Percentiles rank a stretch among this genome's conserved stretches.
Conservation (phyloP, 2,113 vertebrate species). For the Ctenodactylus gundi region DNA sequence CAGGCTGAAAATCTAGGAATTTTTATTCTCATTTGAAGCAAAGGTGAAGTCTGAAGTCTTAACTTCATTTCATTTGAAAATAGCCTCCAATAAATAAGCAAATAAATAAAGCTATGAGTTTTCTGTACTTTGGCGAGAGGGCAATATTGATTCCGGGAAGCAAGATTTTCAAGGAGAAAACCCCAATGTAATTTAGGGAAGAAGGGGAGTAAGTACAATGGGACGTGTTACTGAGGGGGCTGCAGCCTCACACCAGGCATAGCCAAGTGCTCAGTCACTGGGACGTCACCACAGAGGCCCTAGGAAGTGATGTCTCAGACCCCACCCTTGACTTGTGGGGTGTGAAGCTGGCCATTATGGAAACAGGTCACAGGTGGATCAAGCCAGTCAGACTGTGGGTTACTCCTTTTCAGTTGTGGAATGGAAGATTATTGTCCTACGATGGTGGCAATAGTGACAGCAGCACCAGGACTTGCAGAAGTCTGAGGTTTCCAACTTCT, state of each 20-base stretch:
- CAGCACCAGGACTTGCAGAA: not conserved
- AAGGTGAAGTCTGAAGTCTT: not conserved
- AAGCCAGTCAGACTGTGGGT: not conserved
- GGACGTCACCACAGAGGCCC: not conserved
- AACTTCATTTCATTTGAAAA: not conserved
- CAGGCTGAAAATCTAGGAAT: not conserved
- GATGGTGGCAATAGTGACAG: not conserved
- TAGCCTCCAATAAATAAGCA: not conserved
- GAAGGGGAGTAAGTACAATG: not conserved
- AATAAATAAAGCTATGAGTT: too few relatives aligned
- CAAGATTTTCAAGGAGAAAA: not conserved
- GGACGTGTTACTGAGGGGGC: not conserved
- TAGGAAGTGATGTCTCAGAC: not conserved
- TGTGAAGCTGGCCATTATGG: not conserved
- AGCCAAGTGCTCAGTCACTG: not conserved
- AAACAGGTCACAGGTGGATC: not conserved
- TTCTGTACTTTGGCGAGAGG: not conserved
- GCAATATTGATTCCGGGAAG: not conserved
- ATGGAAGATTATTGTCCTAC: fast-evolving
- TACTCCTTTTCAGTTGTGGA: not conserved
- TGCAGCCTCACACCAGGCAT: too few relatives aligned
- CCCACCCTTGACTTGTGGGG: not conserved
- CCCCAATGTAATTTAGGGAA: not conserved
- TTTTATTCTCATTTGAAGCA: not conserved
- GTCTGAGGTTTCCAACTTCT: not conserved